Percentiles rank a stretch among this genome's conserved stretches.
These are phyloP conservation scores for Neuroterus valhalla DNA, from an alignment of 1,140 invertebrate species.

Conservation along the genomic window DNA sequence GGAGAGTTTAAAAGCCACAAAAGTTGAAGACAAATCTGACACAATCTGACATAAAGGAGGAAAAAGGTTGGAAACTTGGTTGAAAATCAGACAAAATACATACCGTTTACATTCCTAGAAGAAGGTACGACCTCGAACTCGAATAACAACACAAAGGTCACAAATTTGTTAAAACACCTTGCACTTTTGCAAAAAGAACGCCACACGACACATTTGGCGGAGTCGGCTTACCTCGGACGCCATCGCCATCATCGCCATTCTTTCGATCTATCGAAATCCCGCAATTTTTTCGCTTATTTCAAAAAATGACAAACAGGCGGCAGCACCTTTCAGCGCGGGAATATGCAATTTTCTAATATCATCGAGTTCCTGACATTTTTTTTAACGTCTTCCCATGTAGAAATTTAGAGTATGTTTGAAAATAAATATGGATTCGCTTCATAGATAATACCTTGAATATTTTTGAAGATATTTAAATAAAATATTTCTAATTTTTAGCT, in stretches of 20 bases:
- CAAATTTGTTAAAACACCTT: background rate
- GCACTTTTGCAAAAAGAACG: constrained; percentile 1
- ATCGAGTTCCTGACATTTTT: background rate
- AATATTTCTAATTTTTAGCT: too few species aligned
- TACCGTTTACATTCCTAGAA: constrained; percentile 14
- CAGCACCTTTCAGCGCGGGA: background rate
- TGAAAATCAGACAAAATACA: background rate
- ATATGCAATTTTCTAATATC: background rate
- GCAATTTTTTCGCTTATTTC: background rate
- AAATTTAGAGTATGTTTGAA: background rate
- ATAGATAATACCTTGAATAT: too few species aligned
- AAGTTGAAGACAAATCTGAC: background rate
- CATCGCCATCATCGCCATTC: background rate
- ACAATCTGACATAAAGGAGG: background rate
- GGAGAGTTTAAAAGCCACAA: background rate
- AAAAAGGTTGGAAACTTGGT: background rate
- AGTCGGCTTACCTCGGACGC: constrained; percentile 22
- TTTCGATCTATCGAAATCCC: constrained; percentile 8
- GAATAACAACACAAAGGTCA: constrained; percentile 1
- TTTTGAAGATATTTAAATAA: too few species aligned
- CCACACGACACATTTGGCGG: background rate
- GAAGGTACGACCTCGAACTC: constrained; percentile 1
- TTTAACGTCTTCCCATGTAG: background rate
- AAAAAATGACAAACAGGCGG: background rate
- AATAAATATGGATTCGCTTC: background rate